Conservation (phyloP, 2,113 vertebrate genomes). For the Arizona elegans region DNA sequence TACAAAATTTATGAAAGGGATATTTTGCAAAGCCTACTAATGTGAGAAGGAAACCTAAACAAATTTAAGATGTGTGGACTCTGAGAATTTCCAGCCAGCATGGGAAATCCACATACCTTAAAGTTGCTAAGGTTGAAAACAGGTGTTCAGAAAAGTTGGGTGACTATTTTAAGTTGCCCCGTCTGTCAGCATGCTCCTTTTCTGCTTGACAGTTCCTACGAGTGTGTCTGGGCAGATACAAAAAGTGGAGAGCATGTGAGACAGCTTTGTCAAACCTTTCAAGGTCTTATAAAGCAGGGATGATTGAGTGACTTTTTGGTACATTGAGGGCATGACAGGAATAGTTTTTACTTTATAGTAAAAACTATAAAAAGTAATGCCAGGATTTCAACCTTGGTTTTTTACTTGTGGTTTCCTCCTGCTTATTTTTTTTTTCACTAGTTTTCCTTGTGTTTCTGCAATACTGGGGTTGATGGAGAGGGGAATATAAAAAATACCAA, state of each 20-base stretch:
- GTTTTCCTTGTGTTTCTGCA: neutral
- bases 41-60: neutral
- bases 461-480: neutral
- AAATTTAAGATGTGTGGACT: neutral
- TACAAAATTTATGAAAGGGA: neutral
- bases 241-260: neutral
- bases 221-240: neutral
- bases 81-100: neutral
- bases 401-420: neutral
- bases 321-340: neutral
- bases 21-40: neutral
- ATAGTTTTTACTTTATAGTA: neutral
- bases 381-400: neutral
- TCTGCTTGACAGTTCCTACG: neutral
- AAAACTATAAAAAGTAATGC: neutral
- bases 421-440: neutral
- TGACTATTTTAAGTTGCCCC: neutral
- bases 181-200: neutral
- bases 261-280: neutral
- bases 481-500: neutral
- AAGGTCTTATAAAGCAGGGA: neutral
- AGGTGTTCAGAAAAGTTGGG: neutral
- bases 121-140: neutral
- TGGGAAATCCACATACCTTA: neutral
- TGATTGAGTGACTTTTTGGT: neutral